phyloP scores from a whole-genome alignment of 2,797 vertebrate genomes.

The Sebastes diaconus region DNA sequence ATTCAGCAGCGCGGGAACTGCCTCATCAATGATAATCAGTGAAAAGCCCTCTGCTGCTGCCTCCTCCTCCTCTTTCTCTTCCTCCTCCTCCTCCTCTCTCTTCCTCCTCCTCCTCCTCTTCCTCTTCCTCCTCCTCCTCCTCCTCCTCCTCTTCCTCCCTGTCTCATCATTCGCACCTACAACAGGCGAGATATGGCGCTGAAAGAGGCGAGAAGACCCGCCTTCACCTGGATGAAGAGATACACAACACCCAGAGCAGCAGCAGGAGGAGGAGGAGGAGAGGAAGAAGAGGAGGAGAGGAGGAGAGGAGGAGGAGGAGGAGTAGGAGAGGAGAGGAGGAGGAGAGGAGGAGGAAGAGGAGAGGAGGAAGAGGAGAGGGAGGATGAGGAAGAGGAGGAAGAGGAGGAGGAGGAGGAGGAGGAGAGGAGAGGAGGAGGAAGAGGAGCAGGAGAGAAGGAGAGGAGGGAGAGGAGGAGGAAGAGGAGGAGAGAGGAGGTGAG shows the following conservation, averaged over 20 bases:
- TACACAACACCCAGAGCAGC: background rate
- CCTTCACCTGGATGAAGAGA: slow-evolving; percentile 42
- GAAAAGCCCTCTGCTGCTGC: background rate
- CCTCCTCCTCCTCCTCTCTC: background rate
- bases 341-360: too few species aligned
- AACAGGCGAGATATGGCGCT: slow-evolving; percentile 4
- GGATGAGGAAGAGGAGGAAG: too few species aligned
- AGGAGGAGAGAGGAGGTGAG: too few species aligned
- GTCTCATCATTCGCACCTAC: slow-evolving; percentile 18
- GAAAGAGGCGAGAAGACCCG: background rate
- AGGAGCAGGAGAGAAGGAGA: too few species aligned
- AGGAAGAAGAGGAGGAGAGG: too few species aligned
- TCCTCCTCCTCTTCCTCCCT: background rate
- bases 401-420: too few species aligned
- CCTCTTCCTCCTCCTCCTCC: background rate
- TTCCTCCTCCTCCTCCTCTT: background rate
- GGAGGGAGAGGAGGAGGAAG: fast-evolving
- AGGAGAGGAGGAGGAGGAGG: too few species aligned
- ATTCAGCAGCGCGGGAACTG: background rate
- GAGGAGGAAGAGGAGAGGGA: too few species aligned
- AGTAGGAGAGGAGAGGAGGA: too few species aligned
- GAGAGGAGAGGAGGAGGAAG: too few species aligned
- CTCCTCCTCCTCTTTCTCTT: too few species aligned
- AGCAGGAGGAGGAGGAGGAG: too few species aligned
- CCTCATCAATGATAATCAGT: background rate